Base-by-base conservation (phyloP, 2,113 vertebrate genomes). In the Mesoclemmys tuberculata region DNA sequence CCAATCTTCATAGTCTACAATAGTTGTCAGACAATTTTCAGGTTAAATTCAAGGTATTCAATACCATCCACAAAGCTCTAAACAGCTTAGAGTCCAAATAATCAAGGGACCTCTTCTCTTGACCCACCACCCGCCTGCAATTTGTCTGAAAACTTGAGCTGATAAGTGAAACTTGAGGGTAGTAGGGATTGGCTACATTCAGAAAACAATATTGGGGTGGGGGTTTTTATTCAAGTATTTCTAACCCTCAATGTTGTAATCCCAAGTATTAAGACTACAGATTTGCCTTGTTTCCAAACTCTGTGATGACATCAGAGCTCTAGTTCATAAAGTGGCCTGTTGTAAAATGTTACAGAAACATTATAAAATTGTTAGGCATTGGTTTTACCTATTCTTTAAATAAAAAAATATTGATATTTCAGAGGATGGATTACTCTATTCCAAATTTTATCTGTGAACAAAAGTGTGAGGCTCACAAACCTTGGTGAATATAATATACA, bases 291-390 rank as follows among this genome's bases (percentile, higher is more conserved):
- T 8, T 55, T 5, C 48, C 41, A 78, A 89, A 79, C 55, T 64
- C 31, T 64, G 22, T 7, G 64, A 13, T 2, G 81, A 49, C 21
- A 80, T 3, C 68, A 3, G n/a, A 75, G 8, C 41, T 91, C 58
- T 77, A 88, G 49, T 54, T 88, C 21, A 82, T 0, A 0, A 46
- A 46, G 55, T n/a, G 81, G 58, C 8, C 22, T 44, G 4, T 52
- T 83, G n/a, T 1, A 84, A 92, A 93, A 92, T 64, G 64, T 71
- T 71, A 71, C 55, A 88, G 4, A 85, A 82, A 2, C 7, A 82
- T 86, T 80, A n/a, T 38, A 51, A 61, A 83, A 78, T 91, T 90
- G 41, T 94, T 80, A 61, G 86, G 64, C 7, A 93, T 9, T 4
- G 71, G 79, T 46, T 85, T 1, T 81, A 49, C 38, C 6, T 92